A percentile compares a stretch with the other conserved stretches of the same genome.
phyloP scores from a whole-genome alignment of 2,113 vertebrate genomes.

The Corynorhinus townsendii region DNA sequence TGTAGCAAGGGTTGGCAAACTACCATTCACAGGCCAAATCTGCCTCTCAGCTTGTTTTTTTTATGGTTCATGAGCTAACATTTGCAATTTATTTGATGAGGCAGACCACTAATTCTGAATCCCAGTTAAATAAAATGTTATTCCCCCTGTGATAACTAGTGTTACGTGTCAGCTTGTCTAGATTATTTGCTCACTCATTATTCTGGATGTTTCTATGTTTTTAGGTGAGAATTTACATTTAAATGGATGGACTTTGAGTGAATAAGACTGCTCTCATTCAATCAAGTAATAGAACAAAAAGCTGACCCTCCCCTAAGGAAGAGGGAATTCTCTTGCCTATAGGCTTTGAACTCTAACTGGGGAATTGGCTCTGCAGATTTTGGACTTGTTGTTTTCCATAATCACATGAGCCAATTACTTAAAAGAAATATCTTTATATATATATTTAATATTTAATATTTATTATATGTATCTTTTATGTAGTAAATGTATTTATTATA shows the following conservation, averaged over 20 bases:
- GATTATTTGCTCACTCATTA: not conserved
- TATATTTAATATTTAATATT: not conserved
- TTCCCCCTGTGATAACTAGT: not conserved
- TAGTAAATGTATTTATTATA: not conserved
- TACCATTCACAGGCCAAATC: not conserved
- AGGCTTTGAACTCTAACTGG: not conserved
- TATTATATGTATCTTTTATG: not conserved
- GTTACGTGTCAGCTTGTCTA: not conserved
- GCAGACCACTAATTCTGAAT: not conserved
- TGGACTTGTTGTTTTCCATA: not conserved
- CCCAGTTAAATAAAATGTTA: not conserved
- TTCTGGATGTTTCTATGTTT: not conserved
- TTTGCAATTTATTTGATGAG: not conserved
- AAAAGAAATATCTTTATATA: not conserved
- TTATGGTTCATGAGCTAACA: not conserved
- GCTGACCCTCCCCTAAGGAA: not conserved
- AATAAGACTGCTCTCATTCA: not conserved
- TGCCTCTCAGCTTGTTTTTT: not conserved
- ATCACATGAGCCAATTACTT: not conserved
- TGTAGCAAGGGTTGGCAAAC: not conserved
- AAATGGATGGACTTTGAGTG: not conserved
- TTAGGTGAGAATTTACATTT: not conserved
- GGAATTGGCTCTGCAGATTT: not conserved
- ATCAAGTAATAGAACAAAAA: not conserved
- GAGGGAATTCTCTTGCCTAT: not conserved